phyloP scores from a whole-genome alignment of 2,113 vertebrate species.

The Clupea harengus region DNA sequence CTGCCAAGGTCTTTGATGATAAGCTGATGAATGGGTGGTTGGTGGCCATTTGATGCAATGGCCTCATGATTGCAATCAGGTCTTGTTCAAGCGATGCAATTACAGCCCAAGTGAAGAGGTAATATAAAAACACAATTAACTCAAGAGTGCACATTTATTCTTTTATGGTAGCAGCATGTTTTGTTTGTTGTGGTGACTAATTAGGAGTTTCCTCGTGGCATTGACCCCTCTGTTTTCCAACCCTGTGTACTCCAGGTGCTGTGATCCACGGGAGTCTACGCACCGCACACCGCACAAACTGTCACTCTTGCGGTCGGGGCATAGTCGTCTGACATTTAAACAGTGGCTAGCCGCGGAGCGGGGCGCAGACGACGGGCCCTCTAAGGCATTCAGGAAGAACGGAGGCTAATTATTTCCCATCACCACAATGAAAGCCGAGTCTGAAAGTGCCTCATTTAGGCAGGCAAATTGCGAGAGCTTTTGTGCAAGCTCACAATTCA shows the following conservation, averaged over 20 bases:
- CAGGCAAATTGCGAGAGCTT: not conserved
- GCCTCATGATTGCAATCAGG: not conserved
- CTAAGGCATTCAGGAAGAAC: not conserved
- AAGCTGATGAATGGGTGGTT: not conserved
- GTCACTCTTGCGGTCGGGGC: not conserved
- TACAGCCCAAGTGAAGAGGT: not conserved
- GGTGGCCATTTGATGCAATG: not conserved
- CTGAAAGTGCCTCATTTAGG: not conserved
- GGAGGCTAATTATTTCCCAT: slow-evolving; percentile 12
- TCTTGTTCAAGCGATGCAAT: not conserved
- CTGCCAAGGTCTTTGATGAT: not conserved
- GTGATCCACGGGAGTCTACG: not conserved
- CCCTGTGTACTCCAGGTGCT: not conserved
- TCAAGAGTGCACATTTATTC: not conserved
- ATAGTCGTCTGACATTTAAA: slow-evolving; percentile 6
- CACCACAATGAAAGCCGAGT: not conserved
- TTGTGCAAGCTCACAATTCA: slow-evolving; percentile 11
- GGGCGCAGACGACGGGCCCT: not conserved
- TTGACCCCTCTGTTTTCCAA: not conserved
- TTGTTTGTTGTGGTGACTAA: slow-evolving; percentile 10
- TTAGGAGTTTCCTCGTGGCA: not conserved
- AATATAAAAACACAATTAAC: not conserved
- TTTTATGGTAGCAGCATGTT: not conserved
- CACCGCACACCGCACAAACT: not conserved
- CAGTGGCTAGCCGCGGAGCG: not conserved